Evolutionary conservation across 2,888 invertebrate species (phyloP).

Genomic region (Corbicula japonica): DNA sequence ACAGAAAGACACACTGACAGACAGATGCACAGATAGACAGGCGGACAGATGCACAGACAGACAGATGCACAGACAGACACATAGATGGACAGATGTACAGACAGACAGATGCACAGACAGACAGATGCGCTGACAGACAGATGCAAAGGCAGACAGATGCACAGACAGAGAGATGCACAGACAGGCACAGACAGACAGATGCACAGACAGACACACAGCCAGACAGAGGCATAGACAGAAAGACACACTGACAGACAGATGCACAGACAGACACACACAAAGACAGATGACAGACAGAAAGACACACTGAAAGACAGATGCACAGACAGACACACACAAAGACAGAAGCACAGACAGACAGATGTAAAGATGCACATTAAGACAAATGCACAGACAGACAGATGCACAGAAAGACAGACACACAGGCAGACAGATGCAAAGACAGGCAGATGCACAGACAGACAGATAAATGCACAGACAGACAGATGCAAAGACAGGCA

Average conservation of each 20-base stretch:
- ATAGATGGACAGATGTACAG: too few relatives aligned
- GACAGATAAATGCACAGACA: conserved; percentile 25
- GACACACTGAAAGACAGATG: conserved; percentile 17
- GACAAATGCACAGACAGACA: conserved; percentile 8
- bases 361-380: conserved; percentile 10
- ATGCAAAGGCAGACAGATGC: too few relatives aligned
- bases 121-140: too few relatives aligned
- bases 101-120: too few relatives aligned
- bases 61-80: too few relatives aligned
- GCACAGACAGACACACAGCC: too few relatives aligned
- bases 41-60: too few relatives aligned
- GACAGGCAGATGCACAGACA: conserved; percentile 27
- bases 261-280: too few relatives aligned
- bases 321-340: conserved; percentile 26
- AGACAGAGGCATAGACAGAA: too few relatives aligned
- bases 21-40: too few relatives aligned
- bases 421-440: conserved; percentile 25
- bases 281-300: conserved; percentile 31
- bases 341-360: conserved; percentile 30
- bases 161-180: conserved; percentile 27
- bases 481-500: conserved; percentile 18
- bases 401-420: conserved; percentile 18
- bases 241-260: too few relatives aligned
- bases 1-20: conserved; percentile 16
- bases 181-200: conserved; percentile 9